A percentile compares a stretch with the other conserved stretches of the same genome.
These are phyloP conservation scores for Temnothorax nylanderi DNA, from an alignment of 1,140 invertebrate species.

Conservation along the genomic window DNA sequence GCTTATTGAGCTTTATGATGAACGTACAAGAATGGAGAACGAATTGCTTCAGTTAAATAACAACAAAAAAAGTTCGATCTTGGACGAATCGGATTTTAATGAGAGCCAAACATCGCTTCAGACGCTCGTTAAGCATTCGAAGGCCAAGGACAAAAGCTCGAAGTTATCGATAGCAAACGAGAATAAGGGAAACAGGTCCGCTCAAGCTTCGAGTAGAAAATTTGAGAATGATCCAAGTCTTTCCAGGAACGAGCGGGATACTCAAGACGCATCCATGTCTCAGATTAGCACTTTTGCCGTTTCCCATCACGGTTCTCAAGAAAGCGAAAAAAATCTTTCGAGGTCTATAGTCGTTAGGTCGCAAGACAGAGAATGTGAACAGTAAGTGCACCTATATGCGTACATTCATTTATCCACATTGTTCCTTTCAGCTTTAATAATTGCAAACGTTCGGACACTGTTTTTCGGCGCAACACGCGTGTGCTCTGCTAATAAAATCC, in stretches of 20 bases:
- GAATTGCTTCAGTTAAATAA: constrained; percentile 73
- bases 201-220: constrained; percentile 59
- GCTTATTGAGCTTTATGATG: constrained; percentile 73
- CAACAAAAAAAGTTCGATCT: constrained; percentile 75
- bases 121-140: constrained; percentile 79
- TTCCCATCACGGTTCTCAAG: constrained; percentile 81
- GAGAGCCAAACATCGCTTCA: constrained; percentile 81
- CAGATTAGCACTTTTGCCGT: constrained; percentile 82
- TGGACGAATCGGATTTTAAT: constrained; percentile 78
- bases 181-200: constrained; percentile 65
- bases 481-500: constrained; percentile 52
- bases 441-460: background rate
- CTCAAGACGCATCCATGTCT: constrained; percentile 80
- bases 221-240: constrained; percentile 58
- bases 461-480: background rate
- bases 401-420: constrained; percentile 4
- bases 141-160: constrained; percentile 81
- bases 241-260: constrained; percentile 70
- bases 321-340: constrained; percentile 82
- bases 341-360: constrained; percentile 82
- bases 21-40: constrained; percentile 78
- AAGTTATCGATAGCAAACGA: constrained; percentile 79
- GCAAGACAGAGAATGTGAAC: constrained; percentile 79
- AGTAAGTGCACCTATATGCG: constrained; percentile 76
- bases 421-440: constrained; percentile 1